These are phyloP conservation scores for Gorsachius goisagi DNA, from an alignment of 2,113 vertebrate species.

Conservation along the genomic window DNA sequence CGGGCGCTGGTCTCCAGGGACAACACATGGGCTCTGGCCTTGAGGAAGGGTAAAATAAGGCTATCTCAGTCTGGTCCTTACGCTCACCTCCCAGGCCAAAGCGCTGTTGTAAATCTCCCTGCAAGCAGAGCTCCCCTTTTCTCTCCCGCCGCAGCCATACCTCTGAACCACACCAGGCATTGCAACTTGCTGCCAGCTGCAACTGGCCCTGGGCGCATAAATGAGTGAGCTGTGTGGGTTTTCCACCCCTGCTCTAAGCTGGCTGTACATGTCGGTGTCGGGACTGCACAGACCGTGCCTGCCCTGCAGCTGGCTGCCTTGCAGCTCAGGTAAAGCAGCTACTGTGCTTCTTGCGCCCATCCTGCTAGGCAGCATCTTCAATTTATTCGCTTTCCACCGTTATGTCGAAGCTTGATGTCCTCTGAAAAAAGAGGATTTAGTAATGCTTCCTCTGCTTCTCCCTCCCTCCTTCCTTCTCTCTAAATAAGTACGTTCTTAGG, in stretches of 20 bases:
- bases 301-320: background rate
- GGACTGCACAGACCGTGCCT: background rate
- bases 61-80: background rate
- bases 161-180: background rate
- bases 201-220: background rate
- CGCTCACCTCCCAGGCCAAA: background rate
- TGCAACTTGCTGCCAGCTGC: background rate
- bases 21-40: background rate
- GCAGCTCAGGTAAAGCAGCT: background rate
- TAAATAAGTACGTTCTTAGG: background rate
- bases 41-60: background rate
- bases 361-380: background rate
- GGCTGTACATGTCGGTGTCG: background rate
- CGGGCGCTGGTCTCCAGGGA: background rate
- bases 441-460: background rate
- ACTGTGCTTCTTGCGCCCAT: background rate
- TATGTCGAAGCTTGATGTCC: background rate
- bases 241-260: background rate
- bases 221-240: background rate
- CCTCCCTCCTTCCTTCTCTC: background rate
- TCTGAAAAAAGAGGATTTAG: background rate
- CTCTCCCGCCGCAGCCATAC: background rate
- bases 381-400: background rate
- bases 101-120: background rate
- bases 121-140: background rate